Conservation (phyloP, 2,113 vertebrate genomes). For the Bothrops jararaca region DNA sequence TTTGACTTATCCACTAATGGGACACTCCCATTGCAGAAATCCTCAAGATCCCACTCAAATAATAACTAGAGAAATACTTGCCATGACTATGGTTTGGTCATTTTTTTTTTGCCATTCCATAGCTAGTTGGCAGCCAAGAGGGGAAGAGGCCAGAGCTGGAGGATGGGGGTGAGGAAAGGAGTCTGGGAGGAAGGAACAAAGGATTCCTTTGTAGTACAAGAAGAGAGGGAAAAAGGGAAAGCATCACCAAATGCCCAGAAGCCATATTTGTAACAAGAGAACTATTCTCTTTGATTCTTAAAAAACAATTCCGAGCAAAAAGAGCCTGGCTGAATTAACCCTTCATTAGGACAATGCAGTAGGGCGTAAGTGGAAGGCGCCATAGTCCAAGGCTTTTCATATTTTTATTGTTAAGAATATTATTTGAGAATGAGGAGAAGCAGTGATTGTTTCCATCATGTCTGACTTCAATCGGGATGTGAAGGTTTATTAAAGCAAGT, state of each 20-base stretch:
- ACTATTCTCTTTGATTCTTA: constrained; percentile 74
- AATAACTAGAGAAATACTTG: constrained; percentile 63
- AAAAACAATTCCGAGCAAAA: constrained; percentile 72
- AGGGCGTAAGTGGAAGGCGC: background rate
- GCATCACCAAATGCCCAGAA: constrained; percentile 80
- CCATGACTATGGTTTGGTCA: constrained; percentile 65
- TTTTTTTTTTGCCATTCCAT: constrained; percentile 62
- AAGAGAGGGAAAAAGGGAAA: constrained; percentile 68
- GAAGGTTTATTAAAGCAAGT: background rate
- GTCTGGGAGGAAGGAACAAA: constrained; percentile 72
- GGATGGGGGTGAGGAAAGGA: constrained; percentile 63
- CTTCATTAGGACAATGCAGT: constrained; percentile 34
- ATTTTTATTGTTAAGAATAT: constrained; percentile 23
- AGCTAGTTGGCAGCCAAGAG: constrained; percentile 67
- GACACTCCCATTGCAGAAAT: constrained; percentile 50
- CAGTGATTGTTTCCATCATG: constrained; percentile 4
- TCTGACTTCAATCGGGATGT: background rate
- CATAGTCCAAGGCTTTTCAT: background rate
- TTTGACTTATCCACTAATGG: background rate
- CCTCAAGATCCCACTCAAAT: constrained; percentile 44
- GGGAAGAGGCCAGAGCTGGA: constrained; percentile 63
- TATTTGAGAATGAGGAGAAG: constrained; percentile 20
- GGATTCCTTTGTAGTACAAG: constrained; percentile 73
- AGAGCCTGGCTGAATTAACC: constrained; percentile 63
- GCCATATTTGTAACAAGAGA: constrained; percentile 85